Evolutionary conservation across 2,113 vertebrate genomes (phyloP).

Genomic region (Oriolus oriolus): DNA sequence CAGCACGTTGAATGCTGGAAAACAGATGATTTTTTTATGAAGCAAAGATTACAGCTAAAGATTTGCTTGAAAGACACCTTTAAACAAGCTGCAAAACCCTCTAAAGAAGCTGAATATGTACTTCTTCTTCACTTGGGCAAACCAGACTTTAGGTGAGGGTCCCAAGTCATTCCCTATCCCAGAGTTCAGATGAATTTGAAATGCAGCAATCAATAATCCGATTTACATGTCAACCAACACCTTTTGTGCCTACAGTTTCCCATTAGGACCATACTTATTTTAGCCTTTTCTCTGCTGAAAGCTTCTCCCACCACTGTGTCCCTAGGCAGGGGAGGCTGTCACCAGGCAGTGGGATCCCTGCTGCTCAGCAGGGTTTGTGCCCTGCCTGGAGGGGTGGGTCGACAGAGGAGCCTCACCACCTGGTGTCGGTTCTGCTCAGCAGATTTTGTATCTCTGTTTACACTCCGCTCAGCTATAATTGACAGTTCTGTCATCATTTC

Average conservation of each 20-base stretch:
- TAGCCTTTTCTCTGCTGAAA: neutral
- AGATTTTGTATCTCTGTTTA: slow-evolving; percentile 67
- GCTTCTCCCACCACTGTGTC: neutral
- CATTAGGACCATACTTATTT: neutral
- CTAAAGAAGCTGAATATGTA: neutral
- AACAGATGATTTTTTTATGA: neutral
- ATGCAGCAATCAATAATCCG: neutral
- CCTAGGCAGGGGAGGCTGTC: neutral
- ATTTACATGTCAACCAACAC: neutral
- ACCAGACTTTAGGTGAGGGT: neutral
- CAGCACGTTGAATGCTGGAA: neutral
- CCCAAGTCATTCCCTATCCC: neutral
- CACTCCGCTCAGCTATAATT: slow-evolving; percentile 51
- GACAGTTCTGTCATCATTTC: slow-evolving; percentile 68
- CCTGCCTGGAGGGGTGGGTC: neutral
- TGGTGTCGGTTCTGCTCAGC: slow-evolving; percentile 37
- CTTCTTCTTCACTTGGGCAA: neutral
- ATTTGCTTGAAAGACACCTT: neutral
- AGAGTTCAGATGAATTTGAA: neutral
- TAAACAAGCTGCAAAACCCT: neutral
- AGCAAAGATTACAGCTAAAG: neutral
- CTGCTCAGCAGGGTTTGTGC: neutral
- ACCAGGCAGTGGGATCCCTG: neutral
- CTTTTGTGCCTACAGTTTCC: neutral
- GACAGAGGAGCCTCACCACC: neutral